Percentiles rank a stretch among this genome's conserved stretches.
Conservation (phyloP, 2,113 vertebrate species). For the Calonectris borealis region DNA sequence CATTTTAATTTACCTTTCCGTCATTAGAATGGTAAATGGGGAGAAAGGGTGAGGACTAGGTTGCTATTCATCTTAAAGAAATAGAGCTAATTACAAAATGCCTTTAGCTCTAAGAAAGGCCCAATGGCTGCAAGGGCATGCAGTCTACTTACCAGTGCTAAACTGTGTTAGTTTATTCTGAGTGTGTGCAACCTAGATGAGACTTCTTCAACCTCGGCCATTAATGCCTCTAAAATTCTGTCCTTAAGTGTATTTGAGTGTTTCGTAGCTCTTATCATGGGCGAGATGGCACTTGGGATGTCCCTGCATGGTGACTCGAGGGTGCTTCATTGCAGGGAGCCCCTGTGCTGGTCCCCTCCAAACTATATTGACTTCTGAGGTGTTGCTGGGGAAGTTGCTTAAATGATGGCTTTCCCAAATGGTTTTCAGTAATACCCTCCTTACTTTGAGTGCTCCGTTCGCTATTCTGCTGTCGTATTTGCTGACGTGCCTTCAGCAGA, state of each 20-base stretch:
- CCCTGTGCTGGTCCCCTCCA: neutral
- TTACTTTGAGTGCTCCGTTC: neutral
- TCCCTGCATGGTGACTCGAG: neutral
- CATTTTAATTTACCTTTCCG: neutral
- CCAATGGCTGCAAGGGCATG: neutral
- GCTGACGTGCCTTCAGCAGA: neutral
- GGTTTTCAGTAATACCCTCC: neutral
- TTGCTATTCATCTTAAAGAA: neutral
- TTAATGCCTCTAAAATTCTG: neutral
- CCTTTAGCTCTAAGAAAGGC: neutral
- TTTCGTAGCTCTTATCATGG: neutral
- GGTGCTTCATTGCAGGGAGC: neutral
- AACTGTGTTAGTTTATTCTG: neutral
- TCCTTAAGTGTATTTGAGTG: neutral
- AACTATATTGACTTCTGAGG: neutral
- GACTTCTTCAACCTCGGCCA: neutral
- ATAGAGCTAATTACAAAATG: neutral
- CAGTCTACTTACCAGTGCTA: neutral
- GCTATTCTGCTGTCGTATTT: neutral
- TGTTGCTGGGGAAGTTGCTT: neutral
- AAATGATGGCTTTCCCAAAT: neutral
- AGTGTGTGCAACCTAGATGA: neutral
- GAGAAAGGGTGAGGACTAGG: neutral
- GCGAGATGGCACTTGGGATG: neutral
- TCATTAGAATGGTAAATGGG: neutral